phyloP scores from a whole-genome alignment of 2,888 invertebrate genomes.

The Camptogramma bilineatum region DNA sequence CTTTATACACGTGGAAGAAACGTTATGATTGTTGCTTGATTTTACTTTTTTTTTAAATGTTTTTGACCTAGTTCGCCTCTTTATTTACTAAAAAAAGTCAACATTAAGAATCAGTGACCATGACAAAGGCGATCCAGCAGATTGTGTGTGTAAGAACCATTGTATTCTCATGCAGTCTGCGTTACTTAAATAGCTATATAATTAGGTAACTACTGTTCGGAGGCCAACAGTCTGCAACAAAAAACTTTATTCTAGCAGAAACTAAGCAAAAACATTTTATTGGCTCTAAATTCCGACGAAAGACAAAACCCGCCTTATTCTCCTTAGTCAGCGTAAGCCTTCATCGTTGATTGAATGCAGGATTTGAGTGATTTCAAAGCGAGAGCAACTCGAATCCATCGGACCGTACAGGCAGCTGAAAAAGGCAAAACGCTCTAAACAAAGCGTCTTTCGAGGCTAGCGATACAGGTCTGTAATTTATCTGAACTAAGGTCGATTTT shows the following conservation, averaged over 20 bases:
- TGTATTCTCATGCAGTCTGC: no score
- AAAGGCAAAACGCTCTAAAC: conserved; percentile 56
- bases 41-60: no score
- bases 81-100: no score
- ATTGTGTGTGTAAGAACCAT: no score
- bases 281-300: conserved; percentile 19
- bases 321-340: conserved; percentile 39
- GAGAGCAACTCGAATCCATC: conserved; percentile 44
- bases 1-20: no score
- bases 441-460: conserved; percentile 43
- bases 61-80: no score
- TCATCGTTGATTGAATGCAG: conserved; percentile 50
- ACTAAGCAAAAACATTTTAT: conserved; percentile 18
- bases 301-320: conserved; percentile 27
- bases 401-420: conserved; percentile 54
- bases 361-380: conserved; percentile 46
- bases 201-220: not conserved
- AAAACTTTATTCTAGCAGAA: not conserved
- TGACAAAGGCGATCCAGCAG: no score
- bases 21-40: no score
- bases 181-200: no score
- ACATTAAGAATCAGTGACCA: no score
- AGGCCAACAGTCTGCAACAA: not conserved
- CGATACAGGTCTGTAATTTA: conserved; percentile 33
- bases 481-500: conserved; percentile 16